These are phyloP conservation scores for Poicephalus meyeri DNA, from an alignment of 2,113 vertebrate genomes.

Conservation along the genomic window DNA sequence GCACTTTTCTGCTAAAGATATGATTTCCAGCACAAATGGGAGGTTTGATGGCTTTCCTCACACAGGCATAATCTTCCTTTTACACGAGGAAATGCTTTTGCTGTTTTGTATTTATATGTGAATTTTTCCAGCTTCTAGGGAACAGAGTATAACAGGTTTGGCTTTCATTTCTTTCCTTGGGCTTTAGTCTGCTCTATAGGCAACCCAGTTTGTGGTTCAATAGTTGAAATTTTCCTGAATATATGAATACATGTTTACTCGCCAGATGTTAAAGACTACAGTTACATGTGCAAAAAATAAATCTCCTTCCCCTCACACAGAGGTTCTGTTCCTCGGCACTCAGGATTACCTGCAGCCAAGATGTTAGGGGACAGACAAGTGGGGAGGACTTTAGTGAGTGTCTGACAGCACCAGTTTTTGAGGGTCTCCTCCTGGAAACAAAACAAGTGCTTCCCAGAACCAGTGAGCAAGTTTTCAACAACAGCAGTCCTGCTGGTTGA, in stretches of 20 bases:
- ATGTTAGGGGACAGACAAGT: rapidly evolving
- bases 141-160: not conserved
- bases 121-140: not conserved
- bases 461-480: not conserved
- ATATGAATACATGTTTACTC: not conserved
- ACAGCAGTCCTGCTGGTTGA: not conserved
- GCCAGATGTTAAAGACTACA: not conserved
- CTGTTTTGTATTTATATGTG: not conserved
- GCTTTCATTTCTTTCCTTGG: not conserved
- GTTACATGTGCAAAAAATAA: not conserved
- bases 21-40: not conserved
- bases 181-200: not conserved
- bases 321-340: not conserved
- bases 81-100: not conserved
- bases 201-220: not conserved
- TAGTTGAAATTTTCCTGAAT: not conserved
- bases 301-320: rapidly evolving
- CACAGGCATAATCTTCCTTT: not conserved
- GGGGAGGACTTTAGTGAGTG: not conserved
- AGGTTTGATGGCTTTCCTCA: not conserved
- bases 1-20: not conserved
- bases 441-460: not conserved
- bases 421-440: not conserved
- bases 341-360: not conserved
- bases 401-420: not conserved